A percentile compares a stretch with the other conserved stretches of the same genome.
Evolutionary conservation across 2,888 invertebrate species (phyloP).

Genomic region (Clistopyga incitator): DNA sequence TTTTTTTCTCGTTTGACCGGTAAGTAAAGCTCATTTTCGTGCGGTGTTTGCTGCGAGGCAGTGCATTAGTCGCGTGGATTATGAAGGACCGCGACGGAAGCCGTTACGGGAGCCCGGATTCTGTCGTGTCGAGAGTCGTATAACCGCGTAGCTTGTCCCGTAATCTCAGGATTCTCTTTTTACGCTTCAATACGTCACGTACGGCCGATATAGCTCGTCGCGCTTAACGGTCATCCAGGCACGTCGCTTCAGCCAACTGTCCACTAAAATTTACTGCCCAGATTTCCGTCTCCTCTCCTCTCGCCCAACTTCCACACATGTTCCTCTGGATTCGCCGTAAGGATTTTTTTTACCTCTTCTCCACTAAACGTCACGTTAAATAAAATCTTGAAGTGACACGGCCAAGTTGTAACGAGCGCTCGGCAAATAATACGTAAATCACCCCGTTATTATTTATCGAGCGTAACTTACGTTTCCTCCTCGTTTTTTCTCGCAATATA

Average conservation of each 20-base stretch:
- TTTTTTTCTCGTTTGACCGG: neutral
- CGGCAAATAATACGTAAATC: slow-evolving; percentile 47
- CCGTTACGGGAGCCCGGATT: slow-evolving; percentile 38
- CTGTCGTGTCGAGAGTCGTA: slow-evolving; percentile 50
- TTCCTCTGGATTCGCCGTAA: slow-evolving; percentile 30
- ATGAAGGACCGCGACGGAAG: slow-evolving; percentile 38
- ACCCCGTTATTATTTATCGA: slow-evolving; percentile 56
- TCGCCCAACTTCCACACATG: slow-evolving; percentile 44
- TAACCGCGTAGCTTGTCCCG: slow-evolving; percentile 50
- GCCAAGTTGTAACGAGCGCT: neutral
- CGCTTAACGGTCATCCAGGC: slow-evolving; percentile 65
- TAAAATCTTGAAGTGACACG: slow-evolving; percentile 4
- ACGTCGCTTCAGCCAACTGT: slow-evolving; percentile 63
- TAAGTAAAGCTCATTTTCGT: slow-evolving; percentile 14
- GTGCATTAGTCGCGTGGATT: slow-evolving; percentile 53
- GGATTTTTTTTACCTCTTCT: no score
- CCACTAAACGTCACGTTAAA: slow-evolving; percentile 4
- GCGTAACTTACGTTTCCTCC: slow-evolving; percentile 40
- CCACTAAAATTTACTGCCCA: slow-evolving; percentile 67
- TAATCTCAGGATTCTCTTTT: slow-evolving; percentile 67
- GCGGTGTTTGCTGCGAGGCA: slow-evolving; percentile 5
- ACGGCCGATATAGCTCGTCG: slow-evolving; percentile 63
- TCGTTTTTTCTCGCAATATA: slow-evolving; percentile 35
- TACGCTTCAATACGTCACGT: slow-evolving; percentile 70
- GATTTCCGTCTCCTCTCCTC: slow-evolving; percentile 45